These are phyloP conservation scores for Grus americana DNA, from an alignment of 2,113 vertebrate genomes.

Conservation along the genomic window DNA sequence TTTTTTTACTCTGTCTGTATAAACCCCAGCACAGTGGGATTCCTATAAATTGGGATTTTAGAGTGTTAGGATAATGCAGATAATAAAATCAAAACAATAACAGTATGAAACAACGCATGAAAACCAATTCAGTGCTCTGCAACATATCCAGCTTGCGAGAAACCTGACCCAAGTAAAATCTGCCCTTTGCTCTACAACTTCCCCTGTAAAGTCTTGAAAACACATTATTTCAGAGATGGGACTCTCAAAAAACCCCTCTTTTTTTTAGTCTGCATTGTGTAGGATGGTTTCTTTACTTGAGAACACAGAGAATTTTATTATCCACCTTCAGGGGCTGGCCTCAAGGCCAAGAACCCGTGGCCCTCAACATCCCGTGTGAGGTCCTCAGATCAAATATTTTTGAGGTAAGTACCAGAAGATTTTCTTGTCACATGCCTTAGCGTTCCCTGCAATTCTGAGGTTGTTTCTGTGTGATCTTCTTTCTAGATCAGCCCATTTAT, in stretches of 20 bases:
- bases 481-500: not conserved
- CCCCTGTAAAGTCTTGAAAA: slow-evolving; percentile 33
- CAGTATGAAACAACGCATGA: not conserved
- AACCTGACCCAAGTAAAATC: not conserved
- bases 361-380: not conserved
- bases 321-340: not conserved
- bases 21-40: not conserved
- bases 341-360: not conserved
- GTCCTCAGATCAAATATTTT: not conserved
- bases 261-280: not conserved
- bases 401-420: not conserved
- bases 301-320: not conserved
- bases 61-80: not conserved
- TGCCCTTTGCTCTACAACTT: slow-evolving; percentile 39
- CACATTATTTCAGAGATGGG: not conserved
- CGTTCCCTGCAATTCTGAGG: not conserved
- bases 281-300: not conserved
- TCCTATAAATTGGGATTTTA: slow-evolving; percentile 14
- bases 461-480: not conserved
- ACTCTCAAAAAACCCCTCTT: not conserved
- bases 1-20: not conserved
- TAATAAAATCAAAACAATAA: slow-evolving; percentile 38
- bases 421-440: not conserved
- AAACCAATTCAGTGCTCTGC: not conserved
- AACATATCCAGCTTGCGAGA: not conserved